A percentile compares a stretch with the other conserved stretches of the same genome.
Conservation (phyloP, 2,797 vertebrate species). For the Catamblyrhynchus diadema region DNA sequence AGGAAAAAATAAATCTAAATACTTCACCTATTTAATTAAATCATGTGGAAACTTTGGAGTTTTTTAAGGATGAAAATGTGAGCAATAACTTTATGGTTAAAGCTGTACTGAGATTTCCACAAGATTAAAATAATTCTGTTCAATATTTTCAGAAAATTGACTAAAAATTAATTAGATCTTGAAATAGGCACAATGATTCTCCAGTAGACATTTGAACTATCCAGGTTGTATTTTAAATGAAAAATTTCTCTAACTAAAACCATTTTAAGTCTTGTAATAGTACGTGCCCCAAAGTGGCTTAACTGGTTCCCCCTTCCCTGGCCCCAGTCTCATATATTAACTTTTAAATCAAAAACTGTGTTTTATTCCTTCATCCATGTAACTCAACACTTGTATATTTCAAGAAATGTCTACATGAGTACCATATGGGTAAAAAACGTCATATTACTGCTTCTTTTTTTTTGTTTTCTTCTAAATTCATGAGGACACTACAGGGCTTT, state of each 20-base stretch:
- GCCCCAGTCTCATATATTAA: background rate
- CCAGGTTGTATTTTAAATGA: background rate
- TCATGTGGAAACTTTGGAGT: rapidly evolving
- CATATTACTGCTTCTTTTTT: background rate
- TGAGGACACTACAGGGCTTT: background rate
- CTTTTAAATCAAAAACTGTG: background rate
- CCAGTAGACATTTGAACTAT: background rate
- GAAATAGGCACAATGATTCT: background rate
- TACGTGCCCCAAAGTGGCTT: rapidly evolving
- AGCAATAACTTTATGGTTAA: background rate
- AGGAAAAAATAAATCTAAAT: background rate
- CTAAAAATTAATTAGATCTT: background rate
- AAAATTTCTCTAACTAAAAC: background rate
- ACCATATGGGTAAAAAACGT: background rate
- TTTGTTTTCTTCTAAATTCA: background rate
- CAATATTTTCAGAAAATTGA: background rate
- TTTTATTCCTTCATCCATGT: background rate
- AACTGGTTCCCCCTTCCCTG: background rate
- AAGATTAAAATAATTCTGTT: background rate
- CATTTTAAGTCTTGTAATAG: background rate
- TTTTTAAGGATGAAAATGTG: background rate
- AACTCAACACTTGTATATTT: background rate
- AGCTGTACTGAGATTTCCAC: background rate
- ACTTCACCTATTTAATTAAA: background rate
- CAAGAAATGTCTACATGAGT: background rate